These are phyloP conservation scores for Scolanthus callimorphus DNA, from an alignment of 92 coral and sea anemone genomes.

Conservation along the genomic window DNA sequence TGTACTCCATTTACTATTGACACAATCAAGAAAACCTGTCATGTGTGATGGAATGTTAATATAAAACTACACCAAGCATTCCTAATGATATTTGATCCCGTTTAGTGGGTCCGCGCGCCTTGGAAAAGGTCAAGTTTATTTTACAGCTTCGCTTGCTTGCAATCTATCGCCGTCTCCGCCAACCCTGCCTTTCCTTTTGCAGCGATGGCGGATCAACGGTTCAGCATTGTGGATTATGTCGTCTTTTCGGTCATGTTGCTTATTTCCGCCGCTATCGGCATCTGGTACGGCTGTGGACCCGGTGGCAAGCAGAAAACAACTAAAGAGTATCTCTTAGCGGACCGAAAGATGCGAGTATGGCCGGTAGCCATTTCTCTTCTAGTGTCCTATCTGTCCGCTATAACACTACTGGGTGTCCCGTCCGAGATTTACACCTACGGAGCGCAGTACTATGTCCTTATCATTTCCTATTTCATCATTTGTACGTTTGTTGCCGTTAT, in stretches of 20 bases:
- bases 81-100: no score
- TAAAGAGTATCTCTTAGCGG: conserved; percentile 76
- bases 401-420: conserved; percentile 87
- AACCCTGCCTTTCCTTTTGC: no score
- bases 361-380: conserved; percentile 81
- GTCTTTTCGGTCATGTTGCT: conserved; percentile 78
- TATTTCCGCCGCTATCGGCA: conserved; percentile 77
- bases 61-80: no score
- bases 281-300: conserved; percentile 88
- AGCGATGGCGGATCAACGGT: conserved; percentile 45
- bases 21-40: no score
- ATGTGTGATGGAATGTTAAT: no score
- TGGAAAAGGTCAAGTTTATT: no score
- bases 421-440: conserved; percentile 92
- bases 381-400: conserved; percentile 82
- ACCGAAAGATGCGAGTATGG: conserved; percentile 62
- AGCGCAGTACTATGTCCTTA: conserved; percentile 77
- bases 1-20: no score
- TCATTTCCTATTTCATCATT: conserved; percentile 64
- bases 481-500: conserved; percentile 61
- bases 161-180: no score
- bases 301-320: conserved; percentile 86
- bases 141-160: no score
- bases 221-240: conserved; percentile 69
- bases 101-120: no score